Evolutionary conservation across 2,113 vertebrate species (phyloP), one percentile per base, ranked within the genome.

Genomic region (Meleagris gallopavo): DNA sequence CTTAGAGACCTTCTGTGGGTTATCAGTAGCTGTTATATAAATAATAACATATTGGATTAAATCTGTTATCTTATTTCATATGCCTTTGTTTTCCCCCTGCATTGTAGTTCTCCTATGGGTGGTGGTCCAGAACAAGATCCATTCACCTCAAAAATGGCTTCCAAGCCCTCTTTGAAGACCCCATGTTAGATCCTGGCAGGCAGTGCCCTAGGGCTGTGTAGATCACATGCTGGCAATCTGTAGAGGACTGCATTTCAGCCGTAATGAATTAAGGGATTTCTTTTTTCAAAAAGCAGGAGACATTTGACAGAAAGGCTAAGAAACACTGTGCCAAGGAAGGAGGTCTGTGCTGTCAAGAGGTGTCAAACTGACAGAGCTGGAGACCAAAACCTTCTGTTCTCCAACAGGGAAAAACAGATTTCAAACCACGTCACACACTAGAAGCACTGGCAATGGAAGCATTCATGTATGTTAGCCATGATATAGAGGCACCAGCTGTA

Each of bases 301-400:
- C 40, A 5, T 79, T 95, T 94, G 71, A 95, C 50, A 89, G 76
- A 94, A 92, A 94, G 94, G 14, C 87, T 94, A 83, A 76, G 50
- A 94, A 94, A 54, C 25, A 80, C 22, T 38, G 54, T 79, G 93
- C 93, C 94, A 93, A 87, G 86, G 77, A 90, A 36, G 89, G 91
- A 95, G 93, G 93, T 92, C 89, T 94, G 93, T 95, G 82, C 93
- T 96, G 87, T 93, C 84, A 96, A 87, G 62, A 93, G 71, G 89
- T 94, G 95, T 97, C 93, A 96, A 95, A 85, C 8, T 91, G 89
- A 92, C 81, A 92, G 81, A 95, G 67, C 58, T 89, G 87, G 82
- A 93, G 82, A 97, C 75, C 89, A 89, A 96, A 96, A 91, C 79
- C 95, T 96, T 95, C 93, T 96, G 95, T 93, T 95, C 87, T 60